Evolutionary conservation across 2,113 vertebrate genomes (phyloP).

Genomic region (Gambusia affinis): DNA sequence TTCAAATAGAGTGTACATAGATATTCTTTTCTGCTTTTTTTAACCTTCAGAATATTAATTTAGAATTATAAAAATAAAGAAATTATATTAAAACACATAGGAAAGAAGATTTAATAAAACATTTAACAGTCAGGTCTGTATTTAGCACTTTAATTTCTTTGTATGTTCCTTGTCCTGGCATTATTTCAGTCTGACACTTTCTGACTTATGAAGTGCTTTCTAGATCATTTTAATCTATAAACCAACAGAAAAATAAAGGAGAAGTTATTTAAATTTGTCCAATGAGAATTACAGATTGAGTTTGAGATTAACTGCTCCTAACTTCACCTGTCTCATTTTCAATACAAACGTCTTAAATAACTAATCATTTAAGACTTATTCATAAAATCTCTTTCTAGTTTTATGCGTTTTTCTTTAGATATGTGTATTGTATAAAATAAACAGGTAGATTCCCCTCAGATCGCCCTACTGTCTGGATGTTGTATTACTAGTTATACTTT

Average conservation of each 20-base stretch:
- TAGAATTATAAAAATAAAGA: no score
- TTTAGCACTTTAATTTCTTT: neutral
- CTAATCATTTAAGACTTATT: no score
- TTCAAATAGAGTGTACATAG: neutral
- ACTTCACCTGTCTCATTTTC: no score
- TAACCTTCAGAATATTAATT: slow-evolving; percentile 1
- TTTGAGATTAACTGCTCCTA: no score
- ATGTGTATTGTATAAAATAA: neutral
- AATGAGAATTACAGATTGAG: no score
- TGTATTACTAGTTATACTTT: slow-evolving; percentile 31
- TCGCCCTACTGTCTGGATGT: neutral
- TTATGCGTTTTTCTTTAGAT: neutral
- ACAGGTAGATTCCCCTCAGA: neutral
- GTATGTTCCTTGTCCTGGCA: neutral
- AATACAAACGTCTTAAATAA: no score
- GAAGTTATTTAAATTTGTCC: no score
- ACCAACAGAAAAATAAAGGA: no score
- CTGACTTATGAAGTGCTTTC: neutral
- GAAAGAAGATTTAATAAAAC: neutral
- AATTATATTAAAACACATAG: neutral
- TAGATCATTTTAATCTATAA: no score
- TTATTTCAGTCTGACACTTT: neutral
- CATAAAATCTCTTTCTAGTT: neutral
- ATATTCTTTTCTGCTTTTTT: slow-evolving; percentile 4
- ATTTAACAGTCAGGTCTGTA: neutral